phyloP scores from a whole-genome alignment of 2,113 vertebrate genomes.

The Genyomyrus donnyi region DNA sequence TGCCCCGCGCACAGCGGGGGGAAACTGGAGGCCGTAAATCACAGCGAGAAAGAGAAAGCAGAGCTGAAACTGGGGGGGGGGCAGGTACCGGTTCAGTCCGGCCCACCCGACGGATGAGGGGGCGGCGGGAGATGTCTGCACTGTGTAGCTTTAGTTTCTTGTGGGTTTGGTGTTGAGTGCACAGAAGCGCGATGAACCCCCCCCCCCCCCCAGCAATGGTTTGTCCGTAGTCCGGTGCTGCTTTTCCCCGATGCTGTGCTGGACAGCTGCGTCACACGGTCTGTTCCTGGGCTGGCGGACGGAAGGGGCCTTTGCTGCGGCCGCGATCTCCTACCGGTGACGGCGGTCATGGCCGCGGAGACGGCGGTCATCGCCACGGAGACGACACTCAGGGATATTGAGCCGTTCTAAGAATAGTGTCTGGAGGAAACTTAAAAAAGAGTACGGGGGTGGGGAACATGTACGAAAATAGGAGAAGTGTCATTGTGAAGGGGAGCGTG shows the following conservation, averaged over 20 bases:
- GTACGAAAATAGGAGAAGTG: not conserved
- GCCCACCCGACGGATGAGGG: not conserved
- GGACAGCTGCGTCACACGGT: not conserved
- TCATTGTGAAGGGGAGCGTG: not conserved
- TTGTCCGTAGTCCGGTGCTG: not conserved
- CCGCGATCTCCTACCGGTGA: not conserved
- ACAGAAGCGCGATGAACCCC: not conserved
- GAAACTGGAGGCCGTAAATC: constrained; percentile 80
- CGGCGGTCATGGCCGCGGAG: not conserved
- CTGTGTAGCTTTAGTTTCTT: constrained; percentile 39
- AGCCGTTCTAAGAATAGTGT: not conserved
- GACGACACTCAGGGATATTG: not conserved
- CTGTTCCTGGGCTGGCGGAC: not conserved
- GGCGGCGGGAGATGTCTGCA: too few relatives aligned
- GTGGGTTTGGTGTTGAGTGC: constrained; percentile 39
- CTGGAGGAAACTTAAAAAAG: not conserved
- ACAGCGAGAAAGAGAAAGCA: constrained; percentile 65
- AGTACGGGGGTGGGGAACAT: not conserved
- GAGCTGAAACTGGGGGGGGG: constrained; percentile 38
- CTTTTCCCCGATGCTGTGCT: not conserved
- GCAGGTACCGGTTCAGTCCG: not conserved
- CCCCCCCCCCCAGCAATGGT: not conserved
- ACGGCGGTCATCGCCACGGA: not conserved
- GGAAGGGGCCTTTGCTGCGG: not conserved
- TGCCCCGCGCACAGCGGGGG: constrained; percentile 65